A percentile compares a stretch with the other conserved stretches of the same genome.
Evolutionary conservation across 2,113 vertebrate genomes (phyloP).

Genomic region (Rhinichthys klamathensis): DNA sequence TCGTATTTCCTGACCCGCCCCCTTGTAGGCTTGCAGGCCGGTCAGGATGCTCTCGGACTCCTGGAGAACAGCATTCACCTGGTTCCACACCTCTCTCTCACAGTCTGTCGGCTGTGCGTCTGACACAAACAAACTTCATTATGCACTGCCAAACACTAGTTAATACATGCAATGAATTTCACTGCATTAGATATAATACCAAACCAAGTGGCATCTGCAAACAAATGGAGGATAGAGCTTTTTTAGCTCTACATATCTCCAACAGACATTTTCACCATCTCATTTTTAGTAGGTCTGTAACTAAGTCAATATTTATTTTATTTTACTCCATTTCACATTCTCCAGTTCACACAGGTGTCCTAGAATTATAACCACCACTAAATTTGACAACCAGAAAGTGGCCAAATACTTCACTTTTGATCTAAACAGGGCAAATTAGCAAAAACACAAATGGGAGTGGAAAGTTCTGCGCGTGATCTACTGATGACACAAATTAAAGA

Average conservation of each 20-base stretch:
- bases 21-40: slow-evolving; percentile 95
- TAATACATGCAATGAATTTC: not conserved
- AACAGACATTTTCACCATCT: not conserved
- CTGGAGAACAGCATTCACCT: slow-evolving; percentile 94
- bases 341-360: not conserved
- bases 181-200: not conserved
- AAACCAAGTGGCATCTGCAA: slow-evolving; percentile 10
- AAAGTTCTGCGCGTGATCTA: too few relatives aligned
- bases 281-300: not conserved
- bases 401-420: not conserved
- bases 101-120: slow-evolving; percentile 97
- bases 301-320: not conserved
- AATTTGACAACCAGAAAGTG: not conserved
- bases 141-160: not conserved
- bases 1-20: slow-evolving; percentile 96
- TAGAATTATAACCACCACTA: not conserved
- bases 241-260: not conserved
- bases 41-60: slow-evolving; percentile 94
- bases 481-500: too few relatives aligned
- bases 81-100: slow-evolving; percentile 95
- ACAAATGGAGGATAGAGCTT: not conserved
- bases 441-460: too few relatives aligned
- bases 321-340: not conserved
- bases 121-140: slow-evolving; percentile 62
- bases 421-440: too few relatives aligned